Base-by-base conservation (phyloP, 2,888 invertebrate genomes). In the Leptopilina syphax region DNA sequence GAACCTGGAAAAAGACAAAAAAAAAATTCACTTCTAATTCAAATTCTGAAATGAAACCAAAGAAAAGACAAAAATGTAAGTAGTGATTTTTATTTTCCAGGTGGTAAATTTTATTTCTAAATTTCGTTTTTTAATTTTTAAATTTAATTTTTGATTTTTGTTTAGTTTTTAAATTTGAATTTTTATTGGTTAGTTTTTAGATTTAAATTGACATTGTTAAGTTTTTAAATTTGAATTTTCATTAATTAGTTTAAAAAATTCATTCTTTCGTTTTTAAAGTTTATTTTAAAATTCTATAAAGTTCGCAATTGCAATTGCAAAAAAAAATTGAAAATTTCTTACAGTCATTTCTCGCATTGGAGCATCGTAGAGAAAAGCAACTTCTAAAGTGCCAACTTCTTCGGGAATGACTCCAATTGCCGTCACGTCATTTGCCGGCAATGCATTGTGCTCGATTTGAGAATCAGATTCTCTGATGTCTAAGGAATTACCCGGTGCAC, bases 341-440 rank as follows among this genome's bases (percentile, higher is more conserved):
- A 91, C 96, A 67, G 97, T 97, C 97, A 98, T 97, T 92, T 96
- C 97, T 81, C 97, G 94, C 93, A 97, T 96, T 8, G 97, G 97
- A 13, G 97, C 96, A 91, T 98, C 98, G 91, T 98, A 98, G 54
- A 97, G 93, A 89, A 98, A 94, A 8, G 97, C 97, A 82, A 98
- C 95, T 92, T 98, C 98, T 83, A 98, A 93, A 83, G 96, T 95
- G 7, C 98, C 92, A 77, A 90, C 83, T 81, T 92, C 92, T 60
- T 92, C 91, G 65, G 86, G 84, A 77, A 86, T 81, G 82, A 86
- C 86, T 54, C 87, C 85, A 83, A 90, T 83, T 76, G 89, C 85
- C 50, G 90, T 85, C 78, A 87, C 86, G 81, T 91, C 93, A 90
- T 91, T 94, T 90, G 89, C 54, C 93, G 94, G 10, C 4, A 87